Base-by-base conservation (phyloP, 2,113 vertebrate species). In the Aleadryas rufinucha region DNA sequence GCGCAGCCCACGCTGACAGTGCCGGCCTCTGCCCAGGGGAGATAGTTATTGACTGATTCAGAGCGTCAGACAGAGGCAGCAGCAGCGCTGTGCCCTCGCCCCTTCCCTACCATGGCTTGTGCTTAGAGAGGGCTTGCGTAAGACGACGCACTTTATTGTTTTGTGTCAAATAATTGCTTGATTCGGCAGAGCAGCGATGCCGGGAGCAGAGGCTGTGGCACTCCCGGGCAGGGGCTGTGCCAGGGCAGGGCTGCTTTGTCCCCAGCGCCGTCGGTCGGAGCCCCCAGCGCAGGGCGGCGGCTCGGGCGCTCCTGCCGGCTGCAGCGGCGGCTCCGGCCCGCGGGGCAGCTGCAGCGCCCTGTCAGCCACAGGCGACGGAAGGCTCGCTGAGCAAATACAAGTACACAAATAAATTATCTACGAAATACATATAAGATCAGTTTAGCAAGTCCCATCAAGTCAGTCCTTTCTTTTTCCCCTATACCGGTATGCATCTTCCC, bases 1-100 rank as follows among this genome's bases (percentile, higher is more conserved):
- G 50, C 0, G 5, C 37, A 7, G 63, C 71, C 56, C 14, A 1
- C 0, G 3, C 52, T 49, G 75, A 0, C 65, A 17, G 54, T 6
- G 4, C 41, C 19, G 22, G 23, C 21, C n/a, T 13, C 28, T n/a
- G 75, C 70, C 50, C 26, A 2, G 56, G 24, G 76, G 35, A 31
- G 52, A 10, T 28, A n/a, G 19, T 11, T 33, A 7, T 4, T 8
- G 78, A 18, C 1, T 10, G 37, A 9, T 23, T 22, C 19, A 2
- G 35, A n/a, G 74, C 31, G 1, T 13, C 47, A 41, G 66, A 10
- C 45, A 2, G 12, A 31, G 47, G n/a, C 74, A 35, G 53, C 39
- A 28, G 27, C 23, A 6, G 9, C 2, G 10, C 1, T 5, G 30
- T 10, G 60, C 35, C 61, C 56, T 50, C 27, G 3, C 8, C 47